These are phyloP conservation scores for Eleginops maclovinus DNA, from an alignment of 2,113 vertebrate species.

Conservation along the genomic window DNA sequence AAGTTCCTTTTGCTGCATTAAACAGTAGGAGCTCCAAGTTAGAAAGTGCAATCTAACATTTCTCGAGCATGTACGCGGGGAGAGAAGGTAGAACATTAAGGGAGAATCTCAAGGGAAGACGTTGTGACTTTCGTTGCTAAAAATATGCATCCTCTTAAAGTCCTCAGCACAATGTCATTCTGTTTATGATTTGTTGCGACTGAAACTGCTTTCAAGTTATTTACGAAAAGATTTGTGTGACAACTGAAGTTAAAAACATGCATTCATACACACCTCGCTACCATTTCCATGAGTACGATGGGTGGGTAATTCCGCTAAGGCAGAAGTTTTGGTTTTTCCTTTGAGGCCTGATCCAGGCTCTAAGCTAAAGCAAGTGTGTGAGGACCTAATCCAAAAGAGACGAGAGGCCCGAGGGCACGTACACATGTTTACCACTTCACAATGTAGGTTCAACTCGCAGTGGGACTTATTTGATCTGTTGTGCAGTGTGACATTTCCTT, in stretches of 20 bases:
- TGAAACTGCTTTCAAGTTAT: not conserved
- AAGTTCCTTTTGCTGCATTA: not conserved
- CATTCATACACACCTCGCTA: not conserved
- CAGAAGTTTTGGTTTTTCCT: conserved; percentile 22
- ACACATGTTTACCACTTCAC: conserved; percentile 40
- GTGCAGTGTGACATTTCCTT: conserved; percentile 25
- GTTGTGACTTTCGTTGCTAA: conserved; percentile 20
- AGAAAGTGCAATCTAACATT: conserved; percentile 1
- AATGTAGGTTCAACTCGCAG: not conserved
- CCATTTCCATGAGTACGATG: conserved; percentile 12
- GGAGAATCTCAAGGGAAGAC: conserved; percentile 17
- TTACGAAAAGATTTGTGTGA: not conserved
- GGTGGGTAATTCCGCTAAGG: conserved; percentile 4
- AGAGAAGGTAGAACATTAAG: conserved; percentile 29
- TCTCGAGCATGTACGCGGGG: not conserved
- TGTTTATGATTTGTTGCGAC: conserved; percentile 9
- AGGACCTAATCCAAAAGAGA: conserved; percentile 37
- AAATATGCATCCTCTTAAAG: conserved; percentile 28
- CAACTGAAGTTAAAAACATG: not conserved
- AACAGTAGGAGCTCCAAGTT: not conserved
- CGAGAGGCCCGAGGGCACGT: conserved; percentile 11
- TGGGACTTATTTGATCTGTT: conserved; percentile 1
- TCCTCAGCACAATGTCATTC: conserved; percentile 11
- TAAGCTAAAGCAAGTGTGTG: conserved; percentile 18
- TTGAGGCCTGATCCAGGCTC: conserved; percentile 23